Percentiles rank a stretch among this genome's conserved stretches.
These are phyloP conservation scores for Sphaerodactylus townsendi DNA, from an alignment of 2,113 vertebrate genomes.

Conservation along the genomic window DNA sequence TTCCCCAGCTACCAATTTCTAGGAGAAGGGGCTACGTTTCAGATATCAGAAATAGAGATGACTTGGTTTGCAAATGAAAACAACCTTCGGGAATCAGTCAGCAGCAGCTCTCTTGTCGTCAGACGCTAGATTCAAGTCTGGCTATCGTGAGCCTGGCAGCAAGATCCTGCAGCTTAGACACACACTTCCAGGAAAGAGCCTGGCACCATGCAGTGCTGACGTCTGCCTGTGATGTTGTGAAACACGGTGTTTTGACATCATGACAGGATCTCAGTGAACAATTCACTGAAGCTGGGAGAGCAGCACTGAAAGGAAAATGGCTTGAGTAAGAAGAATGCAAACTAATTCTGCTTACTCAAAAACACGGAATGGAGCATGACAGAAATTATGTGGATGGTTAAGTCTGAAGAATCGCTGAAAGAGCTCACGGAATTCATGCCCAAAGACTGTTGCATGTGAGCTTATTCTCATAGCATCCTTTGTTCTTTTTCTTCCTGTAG, in stretches of 20 bases:
- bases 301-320: constrained; percentile 8
- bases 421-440: no score
- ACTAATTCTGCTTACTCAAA: background rate
- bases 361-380: background rate
- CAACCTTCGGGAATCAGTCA: background rate
- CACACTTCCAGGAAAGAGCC: constrained; percentile 4
- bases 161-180: background rate
- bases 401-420: background rate
- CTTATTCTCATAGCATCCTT: background rate
- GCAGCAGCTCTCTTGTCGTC: background rate
- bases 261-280: background rate
- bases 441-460: background rate
- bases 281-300: constrained; percentile 2
- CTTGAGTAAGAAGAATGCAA: constrained; percentile 10
- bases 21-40: background rate
- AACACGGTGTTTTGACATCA: constrained; percentile 27
- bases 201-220: constrained; percentile 16
- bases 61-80: background rate
- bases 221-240: constrained; percentile 23
- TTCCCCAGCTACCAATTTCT: constrained; percentile 3
- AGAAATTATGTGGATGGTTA: constrained; percentile 4
- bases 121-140: background rate
- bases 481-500: background rate
- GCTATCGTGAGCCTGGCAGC: background rate
- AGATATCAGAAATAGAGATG: background rate